phyloP scores from a whole-genome alignment of 2,113 vertebrate species.

The Axis porcinus region DNA sequence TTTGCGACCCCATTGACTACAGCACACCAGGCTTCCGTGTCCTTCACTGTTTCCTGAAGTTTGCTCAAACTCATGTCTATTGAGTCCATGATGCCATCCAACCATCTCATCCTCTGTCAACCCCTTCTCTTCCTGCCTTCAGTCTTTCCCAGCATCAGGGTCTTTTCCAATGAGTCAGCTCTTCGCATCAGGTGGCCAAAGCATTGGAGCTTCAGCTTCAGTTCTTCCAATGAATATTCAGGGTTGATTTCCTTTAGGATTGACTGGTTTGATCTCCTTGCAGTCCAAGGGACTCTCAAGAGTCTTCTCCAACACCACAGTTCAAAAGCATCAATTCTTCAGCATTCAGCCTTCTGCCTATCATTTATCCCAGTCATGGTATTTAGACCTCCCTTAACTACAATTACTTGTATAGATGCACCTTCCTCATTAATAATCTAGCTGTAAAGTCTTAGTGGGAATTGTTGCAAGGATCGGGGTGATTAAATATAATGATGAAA shows the following conservation, averaged over 20 bases:
- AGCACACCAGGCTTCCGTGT: background rate
- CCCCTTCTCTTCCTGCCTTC: background rate
- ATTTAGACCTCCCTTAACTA: constrained; percentile 56
- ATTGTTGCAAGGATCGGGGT: constrained; percentile 11
- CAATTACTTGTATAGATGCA: background rate
- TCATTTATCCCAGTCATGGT: constrained; percentile 17
- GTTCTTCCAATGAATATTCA: background rate
- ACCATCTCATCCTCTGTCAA: background rate
- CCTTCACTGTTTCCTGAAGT: background rate
- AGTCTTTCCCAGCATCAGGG: background rate
- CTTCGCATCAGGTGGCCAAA: background rate
- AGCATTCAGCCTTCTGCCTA: background rate
- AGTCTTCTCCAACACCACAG: background rate
- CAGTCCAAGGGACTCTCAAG: background rate
- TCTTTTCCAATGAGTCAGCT: background rate
- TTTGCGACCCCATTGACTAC: background rate
- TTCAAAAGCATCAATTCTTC: background rate
- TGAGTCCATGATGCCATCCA: background rate
- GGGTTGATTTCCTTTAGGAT: background rate
- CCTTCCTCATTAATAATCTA: constrained; percentile 51
- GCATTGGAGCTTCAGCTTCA: background rate
- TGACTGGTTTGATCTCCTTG: background rate
- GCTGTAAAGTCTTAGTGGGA: constrained; percentile 55
- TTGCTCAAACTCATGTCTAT: background rate
- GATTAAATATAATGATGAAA: constrained; percentile 65